Evolutionary conservation across 2,797 vertebrate species (phyloP).

Genomic region (Perodicticus potto): DNA sequence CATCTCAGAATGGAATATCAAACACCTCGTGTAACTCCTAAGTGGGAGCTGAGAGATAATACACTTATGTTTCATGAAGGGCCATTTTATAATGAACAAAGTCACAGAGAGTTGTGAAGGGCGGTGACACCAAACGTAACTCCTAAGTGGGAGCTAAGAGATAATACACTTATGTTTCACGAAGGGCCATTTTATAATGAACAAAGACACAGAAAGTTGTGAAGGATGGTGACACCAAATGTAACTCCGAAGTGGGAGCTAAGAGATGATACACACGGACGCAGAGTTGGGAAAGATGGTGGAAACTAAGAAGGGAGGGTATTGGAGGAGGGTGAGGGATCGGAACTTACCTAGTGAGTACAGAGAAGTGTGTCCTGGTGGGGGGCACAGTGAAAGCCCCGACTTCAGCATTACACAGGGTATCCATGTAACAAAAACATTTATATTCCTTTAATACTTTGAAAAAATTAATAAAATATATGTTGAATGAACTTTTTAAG

Average conservation of each 20-base stretch:
- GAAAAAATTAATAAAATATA: not conserved
- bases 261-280: not conserved
- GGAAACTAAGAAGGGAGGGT: not conserved
- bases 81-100: no score
- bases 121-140: no score
- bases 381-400: no score
- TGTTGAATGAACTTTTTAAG: not conserved
- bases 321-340: not conserved
- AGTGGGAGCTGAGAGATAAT: not conserved
- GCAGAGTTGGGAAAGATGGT: not conserved
- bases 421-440: no score
- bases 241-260: no score
- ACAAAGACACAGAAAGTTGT: no score
- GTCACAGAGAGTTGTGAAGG: no score
- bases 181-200: no score
- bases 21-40: not conserved
- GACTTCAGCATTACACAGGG: no score
- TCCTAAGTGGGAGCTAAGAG: not conserved
- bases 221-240: no score
- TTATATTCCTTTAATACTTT: not conserved
- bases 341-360: not conserved
- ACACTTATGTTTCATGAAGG: no score
- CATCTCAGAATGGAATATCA: not conserved
- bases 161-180: not conserved
- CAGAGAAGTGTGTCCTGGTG: not conserved